Evolutionary conservation across 2,113 vertebrate species (phyloP).

Genomic region (Sorex fumeus): DNA sequence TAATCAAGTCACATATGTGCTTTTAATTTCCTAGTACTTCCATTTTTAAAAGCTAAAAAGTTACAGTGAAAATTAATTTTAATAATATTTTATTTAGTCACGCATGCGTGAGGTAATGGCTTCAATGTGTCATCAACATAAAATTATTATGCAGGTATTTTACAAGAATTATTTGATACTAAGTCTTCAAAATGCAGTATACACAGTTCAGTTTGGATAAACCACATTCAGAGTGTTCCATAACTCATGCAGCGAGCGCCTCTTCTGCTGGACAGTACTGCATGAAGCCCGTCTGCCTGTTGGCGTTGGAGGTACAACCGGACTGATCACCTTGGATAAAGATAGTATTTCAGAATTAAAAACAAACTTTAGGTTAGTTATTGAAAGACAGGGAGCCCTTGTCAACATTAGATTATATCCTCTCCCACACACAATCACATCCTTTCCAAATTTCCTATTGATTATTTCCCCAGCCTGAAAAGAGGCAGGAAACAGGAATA

Average conservation of each 20-base stretch:
- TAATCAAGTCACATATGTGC: background rate
- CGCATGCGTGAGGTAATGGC: background rate
- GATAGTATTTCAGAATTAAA: constrained; percentile 7
- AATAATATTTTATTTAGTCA: constrained; percentile 2
- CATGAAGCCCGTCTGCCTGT: background rate
- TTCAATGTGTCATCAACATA: constrained; percentile 6
- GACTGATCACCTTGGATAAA: background rate
- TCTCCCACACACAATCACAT: constrained; percentile 28
- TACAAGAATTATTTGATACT: background rate
- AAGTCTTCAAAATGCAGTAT: background rate
- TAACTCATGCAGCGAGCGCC: rapidly evolving
- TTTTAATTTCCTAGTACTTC: background rate
- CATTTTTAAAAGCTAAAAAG: background rate
- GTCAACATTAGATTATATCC: constrained; percentile 55
- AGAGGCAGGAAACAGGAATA: constrained; percentile 76
- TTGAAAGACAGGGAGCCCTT: constrained; percentile 48
- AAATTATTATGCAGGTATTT: constrained; percentile 12
- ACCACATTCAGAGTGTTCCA: background rate
- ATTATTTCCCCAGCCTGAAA: constrained; percentile 69
- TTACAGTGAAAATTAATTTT: background rate
- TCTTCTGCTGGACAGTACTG: background rate
- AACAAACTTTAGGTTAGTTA: constrained; percentile 22
- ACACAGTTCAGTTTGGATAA: background rate
- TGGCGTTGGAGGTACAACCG: background rate
- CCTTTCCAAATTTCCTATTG: constrained; percentile 76